Conservation (phyloP, 1,140 invertebrate genomes). For the Ceratosolen fusciceps region DNA sequence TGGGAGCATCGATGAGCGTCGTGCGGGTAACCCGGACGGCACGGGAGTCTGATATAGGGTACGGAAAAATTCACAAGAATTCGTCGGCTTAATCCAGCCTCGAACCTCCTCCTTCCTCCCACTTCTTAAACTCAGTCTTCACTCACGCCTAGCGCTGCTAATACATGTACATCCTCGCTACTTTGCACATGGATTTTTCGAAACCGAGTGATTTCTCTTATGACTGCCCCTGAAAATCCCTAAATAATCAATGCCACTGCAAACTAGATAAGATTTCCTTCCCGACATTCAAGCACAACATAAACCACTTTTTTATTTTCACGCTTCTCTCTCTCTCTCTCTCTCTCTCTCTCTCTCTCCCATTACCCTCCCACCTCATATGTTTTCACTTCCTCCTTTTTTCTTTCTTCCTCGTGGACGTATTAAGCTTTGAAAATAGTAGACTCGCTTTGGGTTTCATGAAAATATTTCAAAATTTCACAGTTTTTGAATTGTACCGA, state of each 20-base stretch:
- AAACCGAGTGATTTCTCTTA: background rate
- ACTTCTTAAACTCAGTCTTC: too few relatives aligned
- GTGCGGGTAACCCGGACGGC: background rate
- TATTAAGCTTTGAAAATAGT: too few relatives aligned
- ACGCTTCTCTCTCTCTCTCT: too few relatives aligned
- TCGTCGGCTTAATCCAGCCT: background rate
- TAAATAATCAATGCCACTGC: background rate
- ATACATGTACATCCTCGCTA: background rate
- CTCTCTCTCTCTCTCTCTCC: too few relatives aligned
- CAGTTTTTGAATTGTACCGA: too few relatives aligned
- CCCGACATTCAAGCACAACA: background rate
- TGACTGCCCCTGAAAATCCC: too few relatives aligned
- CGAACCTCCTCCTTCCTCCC: background rate
- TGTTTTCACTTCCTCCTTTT: too few relatives aligned
- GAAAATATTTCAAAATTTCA: too few relatives aligned
- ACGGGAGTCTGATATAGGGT: background rate
- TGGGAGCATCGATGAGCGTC: background rate
- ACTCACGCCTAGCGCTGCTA: background rate
- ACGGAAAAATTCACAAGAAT: conserved; percentile 2
- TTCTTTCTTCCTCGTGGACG: too few relatives aligned
- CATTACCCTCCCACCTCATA: too few relatives aligned
- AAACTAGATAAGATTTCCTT: background rate
- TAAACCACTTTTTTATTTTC: too few relatives aligned
- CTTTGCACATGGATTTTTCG: background rate
- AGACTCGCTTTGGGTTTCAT: too few relatives aligned